Percentiles rank a stretch among this genome's conserved stretches.
phyloP scores from a whole-genome alignment of 2,888 invertebrate genomes.

The Cheilosia grossa region DNA sequence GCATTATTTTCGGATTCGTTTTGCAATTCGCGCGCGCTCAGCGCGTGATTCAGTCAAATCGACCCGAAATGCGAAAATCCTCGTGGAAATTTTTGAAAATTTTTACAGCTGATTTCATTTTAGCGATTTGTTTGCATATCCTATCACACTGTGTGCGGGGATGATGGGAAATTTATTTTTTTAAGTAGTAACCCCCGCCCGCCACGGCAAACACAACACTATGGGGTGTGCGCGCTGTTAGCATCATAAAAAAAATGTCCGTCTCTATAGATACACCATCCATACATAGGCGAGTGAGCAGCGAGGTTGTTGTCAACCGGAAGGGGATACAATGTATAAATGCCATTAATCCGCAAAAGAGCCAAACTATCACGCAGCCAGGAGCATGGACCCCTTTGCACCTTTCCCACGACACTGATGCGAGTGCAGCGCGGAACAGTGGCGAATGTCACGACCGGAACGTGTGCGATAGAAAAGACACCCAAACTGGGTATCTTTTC shows the following conservation, averaged over 20 bases:
- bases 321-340: constrained; percentile 78
- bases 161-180: constrained; percentile 74
- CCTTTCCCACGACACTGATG: constrained; percentile 58
- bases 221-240: constrained; percentile 28
- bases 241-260: background rate
- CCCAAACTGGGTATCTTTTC: background rate
- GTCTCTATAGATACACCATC: too few relatives aligned
- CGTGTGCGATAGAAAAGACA: constrained; percentile 61
- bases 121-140: constrained; percentile 76
- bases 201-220: constrained; percentile 47
- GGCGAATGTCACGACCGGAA: constrained; percentile 73
- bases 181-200: constrained; percentile 47
- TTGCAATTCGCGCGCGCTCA: constrained; percentile 56
- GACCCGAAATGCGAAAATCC: constrained; percentile 82
- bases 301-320: constrained; percentile 70
- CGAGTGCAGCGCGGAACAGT: constrained; percentile 22
- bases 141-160: constrained; percentile 45
- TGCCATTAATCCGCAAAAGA: constrained; percentile 82
- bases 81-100: constrained; percentile 84
- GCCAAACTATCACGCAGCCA: constrained; percentile 82
- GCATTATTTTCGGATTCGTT: constrained; percentile 72
- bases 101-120: constrained; percentile 83
- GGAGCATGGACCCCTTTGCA: constrained; percentile 55
- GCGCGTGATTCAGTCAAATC: constrained; percentile 74
- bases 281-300: constrained; percentile 18